Evolutionary conservation across 2,888 invertebrate species (phyloP).

Genomic region (Mellilla xanthometata): DNA sequence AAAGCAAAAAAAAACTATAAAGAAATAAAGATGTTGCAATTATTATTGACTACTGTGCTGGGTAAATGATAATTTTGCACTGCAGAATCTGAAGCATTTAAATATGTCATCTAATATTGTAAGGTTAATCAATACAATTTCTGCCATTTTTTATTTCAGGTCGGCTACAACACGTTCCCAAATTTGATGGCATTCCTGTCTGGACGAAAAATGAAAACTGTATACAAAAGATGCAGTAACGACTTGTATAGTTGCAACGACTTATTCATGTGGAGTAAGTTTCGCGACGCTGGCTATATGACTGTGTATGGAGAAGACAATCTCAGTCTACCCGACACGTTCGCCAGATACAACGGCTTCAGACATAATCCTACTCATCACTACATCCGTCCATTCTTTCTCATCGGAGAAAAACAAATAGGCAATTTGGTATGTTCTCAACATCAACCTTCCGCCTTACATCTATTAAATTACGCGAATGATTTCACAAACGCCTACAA

Average conservation of each 20-base stretch:
- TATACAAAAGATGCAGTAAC: constrained; percentile 71
- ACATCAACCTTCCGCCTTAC: constrained; percentile 82
- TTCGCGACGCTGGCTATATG: constrained; percentile 85
- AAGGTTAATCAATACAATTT: too few species aligned
- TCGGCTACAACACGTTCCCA: constrained; percentile 94
- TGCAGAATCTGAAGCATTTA: too few species aligned
- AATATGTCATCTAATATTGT: too few species aligned
- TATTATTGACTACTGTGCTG: too few species aligned
- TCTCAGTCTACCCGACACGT: constrained; percentile 84
- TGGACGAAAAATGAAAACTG: constrained; percentile 81
- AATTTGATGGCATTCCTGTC: constrained; percentile 91
- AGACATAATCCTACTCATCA: constrained; percentile 89
- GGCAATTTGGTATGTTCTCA: constrained; percentile 63
- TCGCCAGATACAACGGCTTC: constrained; percentile 84
- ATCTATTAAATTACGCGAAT: constrained; percentile 85
- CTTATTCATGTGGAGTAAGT: constrained; percentile 89
- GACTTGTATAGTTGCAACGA: constrained; percentile 84
- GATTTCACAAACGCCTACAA: constrained; percentile 84
- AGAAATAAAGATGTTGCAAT: too few species aligned
- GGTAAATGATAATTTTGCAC: too few species aligned
- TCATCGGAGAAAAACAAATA: constrained; percentile 81
- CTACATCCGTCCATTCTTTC: constrained; percentile 88
- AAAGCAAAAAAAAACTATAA: too few species aligned
- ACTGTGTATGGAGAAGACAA: constrained; percentile 91
- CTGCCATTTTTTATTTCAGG: constrained; percentile 65